Base-by-base conservation (phyloP, 2,113 vertebrate genomes). In the Charina bottae region DNA sequence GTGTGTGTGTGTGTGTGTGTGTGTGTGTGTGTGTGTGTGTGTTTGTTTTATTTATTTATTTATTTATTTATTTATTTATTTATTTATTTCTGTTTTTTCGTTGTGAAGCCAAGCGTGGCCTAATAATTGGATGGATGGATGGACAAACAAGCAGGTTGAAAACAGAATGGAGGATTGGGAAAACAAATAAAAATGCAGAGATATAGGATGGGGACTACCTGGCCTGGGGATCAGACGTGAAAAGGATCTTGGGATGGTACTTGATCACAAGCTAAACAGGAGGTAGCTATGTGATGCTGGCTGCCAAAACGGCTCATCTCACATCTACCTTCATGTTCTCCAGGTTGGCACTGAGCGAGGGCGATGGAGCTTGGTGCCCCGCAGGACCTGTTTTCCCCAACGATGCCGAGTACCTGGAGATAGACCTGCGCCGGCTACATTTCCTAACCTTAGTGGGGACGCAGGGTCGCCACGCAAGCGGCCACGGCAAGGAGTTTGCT, bases 341-440 rank as follows among this genome's bases (percentile, higher is more conserved):
- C 96, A 99, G 99, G 97, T 93, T 99, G 95, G 99, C 98, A 54
- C 98, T 97, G 55, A 98, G 97, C 0, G 98, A 98, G 0, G 99
- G 99, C 0, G 99, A 99, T 1, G 99, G 99, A 2, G 99, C 99
- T 0, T 99, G 99, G 99, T 99, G 99, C 91, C 99, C 99, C 0
- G 97, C 97, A n/a, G 98, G 97, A 42, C 94, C 98, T 0, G 98
- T 99, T 54, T 99, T 97, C 55, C 98, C 98, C 12, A 97, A 96
- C 2, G 98, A 97, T 62, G 97, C 98, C 1, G 99, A 99, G 94
- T 99, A 98, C 94, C 97, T 99, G 90, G 98, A 99, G 97, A 97
- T 99, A 90, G 98, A 99, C 91, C 97, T 99, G 56, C 97, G 92
- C 37, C 96, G 92, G 12, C 97, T 99, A 21, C 97, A 99, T 96